Evolutionary conservation across 2,888 invertebrate genomes (phyloP).

Genomic region (Creontiades dilutus): DNA sequence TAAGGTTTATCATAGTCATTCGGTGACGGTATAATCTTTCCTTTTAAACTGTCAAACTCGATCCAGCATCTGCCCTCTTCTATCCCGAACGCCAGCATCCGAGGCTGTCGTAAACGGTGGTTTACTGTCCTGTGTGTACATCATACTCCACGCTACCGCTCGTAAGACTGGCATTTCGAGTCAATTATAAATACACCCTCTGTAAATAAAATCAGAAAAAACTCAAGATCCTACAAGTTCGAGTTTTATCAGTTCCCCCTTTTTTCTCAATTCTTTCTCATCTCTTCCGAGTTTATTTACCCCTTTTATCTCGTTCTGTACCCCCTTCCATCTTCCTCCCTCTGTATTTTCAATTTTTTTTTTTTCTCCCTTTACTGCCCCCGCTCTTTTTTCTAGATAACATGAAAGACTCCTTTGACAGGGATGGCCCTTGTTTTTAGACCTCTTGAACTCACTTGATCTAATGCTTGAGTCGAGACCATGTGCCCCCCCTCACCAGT

Average conservation of each 20-base stretch:
- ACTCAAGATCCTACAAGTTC: slow-evolving; percentile 28
- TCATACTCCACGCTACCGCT: slow-evolving; percentile 27
- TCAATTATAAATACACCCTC: slow-evolving; percentile 52
- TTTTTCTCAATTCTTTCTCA: neutral
- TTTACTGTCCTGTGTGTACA: slow-evolving; percentile 27
- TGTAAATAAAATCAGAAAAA: slow-evolving; percentile 44
- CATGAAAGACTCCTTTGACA: slow-evolving; percentile 58
- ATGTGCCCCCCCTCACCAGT: slow-evolving; percentile 30
- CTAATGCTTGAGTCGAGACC: neutral
- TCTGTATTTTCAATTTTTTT: neutral
- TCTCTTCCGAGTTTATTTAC: slow-evolving; percentile 52
- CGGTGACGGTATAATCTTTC: too few species aligned
- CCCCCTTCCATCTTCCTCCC: slow-evolving; percentile 1
- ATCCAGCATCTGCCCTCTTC: neutral
- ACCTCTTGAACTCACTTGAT: slow-evolving; percentile 55
- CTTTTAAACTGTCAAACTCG: too few species aligned
- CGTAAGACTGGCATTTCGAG: slow-evolving; percentile 26
- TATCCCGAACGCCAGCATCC: neutral
- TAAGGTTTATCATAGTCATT: too few species aligned
- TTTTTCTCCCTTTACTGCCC: slow-evolving; percentile 23
- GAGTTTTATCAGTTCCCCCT: neutral
- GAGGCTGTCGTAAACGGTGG: neutral
- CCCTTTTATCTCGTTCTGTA: slow-evolving; percentile 40
- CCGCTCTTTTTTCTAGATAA: slow-evolving; percentile 43
- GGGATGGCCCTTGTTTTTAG: slow-evolving; percentile 53